These are phyloP conservation scores for Euzophera pinguis DNA, from an alignment of 2,888 invertebrate genomes.

Conservation along the genomic window DNA sequence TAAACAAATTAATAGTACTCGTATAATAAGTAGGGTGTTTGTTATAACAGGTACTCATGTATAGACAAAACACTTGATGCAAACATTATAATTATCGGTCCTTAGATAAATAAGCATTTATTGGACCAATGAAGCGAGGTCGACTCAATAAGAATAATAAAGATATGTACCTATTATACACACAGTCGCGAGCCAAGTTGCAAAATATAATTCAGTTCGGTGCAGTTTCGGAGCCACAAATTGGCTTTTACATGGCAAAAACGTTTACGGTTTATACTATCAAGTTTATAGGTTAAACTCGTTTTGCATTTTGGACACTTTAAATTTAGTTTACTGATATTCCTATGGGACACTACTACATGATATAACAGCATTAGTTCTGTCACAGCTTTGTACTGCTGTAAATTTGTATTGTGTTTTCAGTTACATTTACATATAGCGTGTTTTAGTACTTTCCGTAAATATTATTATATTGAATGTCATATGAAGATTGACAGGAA, in stretches of 20 bases:
- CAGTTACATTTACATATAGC: no score
- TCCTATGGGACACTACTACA: not conserved
- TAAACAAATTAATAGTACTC: no score
- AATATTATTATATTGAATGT: no score
- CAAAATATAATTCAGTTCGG: slow-evolving; percentile 34
- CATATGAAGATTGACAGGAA: no score
- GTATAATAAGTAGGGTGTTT: no score
- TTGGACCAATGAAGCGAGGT: slow-evolving; percentile 25
- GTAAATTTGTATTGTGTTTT: no score
- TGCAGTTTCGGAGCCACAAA: slow-evolving; percentile 29
- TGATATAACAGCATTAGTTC: not conserved
- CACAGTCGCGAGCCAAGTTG: slow-evolving; percentile 31
- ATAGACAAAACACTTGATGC: slow-evolving; percentile 24
- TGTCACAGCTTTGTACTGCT: no score
- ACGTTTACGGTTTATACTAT: slow-evolving; percentile 19
- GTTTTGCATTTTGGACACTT: not conserved
- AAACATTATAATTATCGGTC: slow-evolving; percentile 34
- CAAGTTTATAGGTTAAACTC: slow-evolving; percentile 2
- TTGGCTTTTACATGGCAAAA: slow-evolving; percentile 35
- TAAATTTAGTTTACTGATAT: not conserved
- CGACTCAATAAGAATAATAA: slow-evolving; percentile 21
- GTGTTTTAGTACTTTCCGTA: no score
- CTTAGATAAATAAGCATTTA: slow-evolving; percentile 29
- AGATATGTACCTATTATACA: slow-evolving; percentile 21
- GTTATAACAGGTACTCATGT: no score